Conservation (phyloP, 2,113 vertebrate species). For the Coryphaenoides rupestris region DNA sequence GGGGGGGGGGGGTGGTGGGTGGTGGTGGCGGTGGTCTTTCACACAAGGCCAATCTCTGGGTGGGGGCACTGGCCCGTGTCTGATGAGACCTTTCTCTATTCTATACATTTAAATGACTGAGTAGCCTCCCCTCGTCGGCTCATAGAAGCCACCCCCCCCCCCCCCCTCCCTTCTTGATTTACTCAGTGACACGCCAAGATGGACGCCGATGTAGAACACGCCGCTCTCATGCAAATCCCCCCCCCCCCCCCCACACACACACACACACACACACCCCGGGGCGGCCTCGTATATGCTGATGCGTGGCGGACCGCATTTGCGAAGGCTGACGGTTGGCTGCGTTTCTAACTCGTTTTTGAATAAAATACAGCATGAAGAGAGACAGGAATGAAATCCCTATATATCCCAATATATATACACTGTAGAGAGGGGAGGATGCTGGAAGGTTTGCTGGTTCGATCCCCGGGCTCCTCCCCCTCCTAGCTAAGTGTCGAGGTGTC, state of each 20-base stretch:
- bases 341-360: background rate
- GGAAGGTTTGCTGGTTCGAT: too few relatives aligned
- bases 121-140: conserved; percentile 52
- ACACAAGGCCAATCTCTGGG: conserved; percentile 69
- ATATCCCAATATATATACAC: too few relatives aligned
- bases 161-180: conserved; percentile 51
- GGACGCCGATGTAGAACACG: conserved; percentile 62
- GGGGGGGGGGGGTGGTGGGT: conserved; percentile 26
- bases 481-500: too few relatives aligned
- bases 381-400: too few relatives aligned
- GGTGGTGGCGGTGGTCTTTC: too few relatives aligned
- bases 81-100: conserved; percentile 77
- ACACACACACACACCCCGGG: conserved; percentile 2
- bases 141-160: conserved; percentile 25
- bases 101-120: conserved; percentile 75
- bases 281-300: conserved; percentile 17
- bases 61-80: conserved; percentile 65
- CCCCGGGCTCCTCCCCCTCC: too few relatives aligned
- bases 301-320: background rate
- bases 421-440: too few relatives aligned
- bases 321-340: background rate
- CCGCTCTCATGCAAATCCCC: conserved; percentile 53
- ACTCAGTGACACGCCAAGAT: conserved; percentile 57
- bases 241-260: conserved; percentile 5
- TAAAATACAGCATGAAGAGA: conserved; percentile 34